phyloP scores from a whole-genome alignment of 1,140 invertebrate genomes.

The Tetragonula clypearis region DNA sequence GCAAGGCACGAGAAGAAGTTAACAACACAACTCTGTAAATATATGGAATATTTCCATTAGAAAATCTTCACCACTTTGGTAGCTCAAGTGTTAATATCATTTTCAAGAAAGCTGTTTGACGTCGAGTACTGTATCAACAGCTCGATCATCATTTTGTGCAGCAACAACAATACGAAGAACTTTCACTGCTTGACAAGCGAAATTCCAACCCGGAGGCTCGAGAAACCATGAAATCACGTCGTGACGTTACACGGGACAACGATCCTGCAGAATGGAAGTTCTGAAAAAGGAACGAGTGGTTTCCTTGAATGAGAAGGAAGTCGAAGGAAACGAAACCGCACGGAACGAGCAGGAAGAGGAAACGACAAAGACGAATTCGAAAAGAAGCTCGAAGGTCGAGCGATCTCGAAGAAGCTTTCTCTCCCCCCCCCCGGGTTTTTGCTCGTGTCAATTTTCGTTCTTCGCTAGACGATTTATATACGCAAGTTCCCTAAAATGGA shows the following conservation, averaged over 20 bases:
- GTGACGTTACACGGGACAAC: too few species aligned
- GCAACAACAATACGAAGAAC: background rate
- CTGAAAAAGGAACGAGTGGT: background rate
- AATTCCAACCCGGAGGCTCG: background rate
- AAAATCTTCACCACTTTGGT: too few species aligned
- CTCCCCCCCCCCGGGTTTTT: background rate
- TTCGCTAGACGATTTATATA: background rate
- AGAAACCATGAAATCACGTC: background rate
- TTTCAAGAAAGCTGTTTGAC: too few species aligned
- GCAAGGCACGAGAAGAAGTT: too few species aligned
- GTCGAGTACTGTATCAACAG: too few species aligned
- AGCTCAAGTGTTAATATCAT: too few species aligned
- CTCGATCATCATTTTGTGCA: too few species aligned
- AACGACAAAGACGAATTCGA: background rate
- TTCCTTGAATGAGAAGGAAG: background rate
- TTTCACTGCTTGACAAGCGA: background rate
- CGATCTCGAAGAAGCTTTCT: conserved; percentile 25
- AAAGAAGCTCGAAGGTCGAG: conserved; percentile 26
- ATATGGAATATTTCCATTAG: too few species aligned
- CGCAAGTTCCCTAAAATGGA: background rate
- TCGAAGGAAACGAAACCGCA: background rate
- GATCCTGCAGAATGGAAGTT: background rate
- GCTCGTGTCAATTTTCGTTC: conserved; percentile 1
- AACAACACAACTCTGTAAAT: too few species aligned
- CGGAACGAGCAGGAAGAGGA: conserved; percentile 3